Conservation (phyloP, 2,113 vertebrate genomes). For the Dinomys branickii region DNA sequence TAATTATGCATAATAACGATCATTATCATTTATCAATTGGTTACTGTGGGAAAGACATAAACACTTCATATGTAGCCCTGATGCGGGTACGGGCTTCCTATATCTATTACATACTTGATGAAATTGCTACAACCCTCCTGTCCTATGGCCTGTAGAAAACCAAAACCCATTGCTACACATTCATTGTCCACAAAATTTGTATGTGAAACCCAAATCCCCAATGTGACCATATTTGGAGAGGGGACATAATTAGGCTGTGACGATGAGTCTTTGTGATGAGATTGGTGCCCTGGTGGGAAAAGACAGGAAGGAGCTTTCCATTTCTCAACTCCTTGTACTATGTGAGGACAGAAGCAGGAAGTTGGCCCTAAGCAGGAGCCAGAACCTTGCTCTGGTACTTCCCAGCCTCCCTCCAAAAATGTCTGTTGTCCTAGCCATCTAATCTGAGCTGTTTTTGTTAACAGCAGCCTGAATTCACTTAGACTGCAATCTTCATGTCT, state of each 20-base stretch:
- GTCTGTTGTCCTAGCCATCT: neutral
- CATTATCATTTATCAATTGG: neutral
- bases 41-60: neutral
- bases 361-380: neutral
- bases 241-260: neutral
- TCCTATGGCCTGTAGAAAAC: neutral
- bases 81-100: neutral
- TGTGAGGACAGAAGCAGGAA: neutral
- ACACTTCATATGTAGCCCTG: neutral
- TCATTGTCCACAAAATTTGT: neutral
- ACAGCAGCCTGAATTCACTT: neutral
- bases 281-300: neutral
- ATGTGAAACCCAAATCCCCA: neutral
- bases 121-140: neutral
- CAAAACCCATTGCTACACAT: neutral
- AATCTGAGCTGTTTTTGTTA: neutral
- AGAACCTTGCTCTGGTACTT: neutral
- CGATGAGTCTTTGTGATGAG: neutral
- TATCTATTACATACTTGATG: neutral
- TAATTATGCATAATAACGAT: slow-evolving; percentile 2
- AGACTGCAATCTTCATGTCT: neutral
- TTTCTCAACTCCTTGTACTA: neutral
- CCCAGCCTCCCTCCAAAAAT: neutral
- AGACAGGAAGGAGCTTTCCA: neutral
- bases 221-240: neutral